These are phyloP conservation scores for Aporrectodea caliginosa DNA, from an alignment of 1,140 invertebrate genomes.

Conservation along the genomic window DNA sequence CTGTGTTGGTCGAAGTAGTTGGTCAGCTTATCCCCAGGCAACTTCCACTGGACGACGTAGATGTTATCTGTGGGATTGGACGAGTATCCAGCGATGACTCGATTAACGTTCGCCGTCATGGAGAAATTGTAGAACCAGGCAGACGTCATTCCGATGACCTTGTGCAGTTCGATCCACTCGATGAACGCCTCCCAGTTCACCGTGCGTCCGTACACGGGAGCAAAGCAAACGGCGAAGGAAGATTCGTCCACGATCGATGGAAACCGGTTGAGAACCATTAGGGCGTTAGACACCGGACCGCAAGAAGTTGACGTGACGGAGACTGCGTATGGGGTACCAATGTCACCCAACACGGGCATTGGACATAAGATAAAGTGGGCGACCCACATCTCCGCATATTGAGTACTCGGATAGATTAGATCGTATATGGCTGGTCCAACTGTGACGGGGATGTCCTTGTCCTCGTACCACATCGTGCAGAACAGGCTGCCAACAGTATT, in stretches of 20 bases:
- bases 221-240: conserved; percentile 12
- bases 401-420: conserved; percentile 19
- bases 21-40: conserved; percentile 10
- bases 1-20: conserved; percentile 14
- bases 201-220: conserved; percentile 12
- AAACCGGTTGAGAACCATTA: conserved; percentile 8
- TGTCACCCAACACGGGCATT: not conserved
- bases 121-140: conserved; percentile 21
- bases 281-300: not conserved
- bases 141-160: conserved; percentile 7
- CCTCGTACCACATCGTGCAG: conserved; percentile 18
- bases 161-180: conserved; percentile 25
- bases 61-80: not conserved
- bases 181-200: conserved; percentile 18
- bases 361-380: conserved; percentile 24
- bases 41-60: conserved; percentile 25
- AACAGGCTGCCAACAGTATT: conserved; percentile 12
- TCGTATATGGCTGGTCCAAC: conserved; percentile 12
- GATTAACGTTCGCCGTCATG: not conserved
- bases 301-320: conserved; percentile 14
- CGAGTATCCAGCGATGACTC: conserved; percentile 5
- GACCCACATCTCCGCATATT: conserved; percentile 16
- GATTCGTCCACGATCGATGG: not conserved
- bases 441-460: not conserved
- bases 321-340: conserved; percentile 6